phyloP scores from a whole-genome alignment of 30 jellyfish, hydroid and myxozoan species.

The Sanderia malayensis region DNA sequence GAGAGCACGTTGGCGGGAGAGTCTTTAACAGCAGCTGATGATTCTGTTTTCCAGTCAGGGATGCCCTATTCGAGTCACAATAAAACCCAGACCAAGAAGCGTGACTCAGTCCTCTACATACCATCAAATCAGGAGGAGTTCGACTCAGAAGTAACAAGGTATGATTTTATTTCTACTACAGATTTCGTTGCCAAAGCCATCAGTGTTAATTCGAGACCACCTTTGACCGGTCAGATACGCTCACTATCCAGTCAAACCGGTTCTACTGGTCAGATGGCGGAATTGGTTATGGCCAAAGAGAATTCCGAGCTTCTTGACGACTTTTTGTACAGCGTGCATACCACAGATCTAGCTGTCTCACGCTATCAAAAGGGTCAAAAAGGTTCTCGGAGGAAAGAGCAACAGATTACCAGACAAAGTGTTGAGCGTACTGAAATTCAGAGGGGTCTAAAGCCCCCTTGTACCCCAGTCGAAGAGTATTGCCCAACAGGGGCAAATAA shows the following conservation, averaged over 20 bases:
- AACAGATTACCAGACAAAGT: no score
- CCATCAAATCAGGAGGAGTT: constrained; percentile 61
- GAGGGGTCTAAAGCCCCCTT: no score
- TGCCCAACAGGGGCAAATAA: no score
- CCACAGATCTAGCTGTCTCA: constrained; percentile 1
- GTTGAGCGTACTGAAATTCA: no score
- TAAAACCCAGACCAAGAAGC: constrained; percentile 1
- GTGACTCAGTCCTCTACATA: constrained; percentile 48
- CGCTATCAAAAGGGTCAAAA: neutral
- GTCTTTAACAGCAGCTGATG: neutral
- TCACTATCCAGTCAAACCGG: no score
- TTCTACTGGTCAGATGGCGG: no score
- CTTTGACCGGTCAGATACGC: neutral
- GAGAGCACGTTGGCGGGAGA: constrained; percentile 3
- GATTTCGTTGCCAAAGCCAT: neutral
- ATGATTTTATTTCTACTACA: constrained; percentile 5
- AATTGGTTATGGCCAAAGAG: neutral
- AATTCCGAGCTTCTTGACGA: constrained; percentile 20
- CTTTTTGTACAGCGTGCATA: constrained; percentile 19
- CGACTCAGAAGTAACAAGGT: constrained; percentile 64
- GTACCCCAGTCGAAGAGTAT: no score
- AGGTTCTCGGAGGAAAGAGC: no score
- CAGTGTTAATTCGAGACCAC: neutral
- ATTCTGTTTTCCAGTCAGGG: constrained; percentile 27
- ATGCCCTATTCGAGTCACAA: constrained; percentile 52